Conservation (phyloP, 2,888 invertebrate species). For the Meiosimyza platycephala region DNA sequence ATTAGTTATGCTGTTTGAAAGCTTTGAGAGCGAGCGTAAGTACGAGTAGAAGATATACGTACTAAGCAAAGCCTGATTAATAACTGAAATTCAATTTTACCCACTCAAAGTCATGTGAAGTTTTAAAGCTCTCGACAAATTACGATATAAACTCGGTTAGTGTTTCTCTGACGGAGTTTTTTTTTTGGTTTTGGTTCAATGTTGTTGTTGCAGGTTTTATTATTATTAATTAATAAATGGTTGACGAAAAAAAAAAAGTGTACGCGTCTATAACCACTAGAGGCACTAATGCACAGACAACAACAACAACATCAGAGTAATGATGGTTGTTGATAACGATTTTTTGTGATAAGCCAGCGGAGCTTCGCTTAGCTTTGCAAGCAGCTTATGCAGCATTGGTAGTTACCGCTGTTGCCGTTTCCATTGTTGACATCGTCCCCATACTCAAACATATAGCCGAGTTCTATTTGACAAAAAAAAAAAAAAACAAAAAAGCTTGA, state of each 20-base stretch:
- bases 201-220: slow-evolving; percentile 25
- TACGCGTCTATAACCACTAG: slow-evolving; percentile 14
- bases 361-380: slow-evolving; percentile 41
- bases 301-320: slow-evolving; percentile 8
- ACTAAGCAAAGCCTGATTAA: slow-evolving; percentile 1
- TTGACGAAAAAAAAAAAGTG: slow-evolving; percentile 30
- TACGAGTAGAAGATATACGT: neutral
- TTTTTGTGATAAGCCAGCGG: slow-evolving; percentile 38
- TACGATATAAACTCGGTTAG: slow-evolving; percentile 25
- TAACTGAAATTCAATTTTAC: slow-evolving; percentile 30
- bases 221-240: slow-evolving; percentile 43
- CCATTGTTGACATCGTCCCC: neutral
- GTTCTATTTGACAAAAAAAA: slow-evolving; percentile 23
- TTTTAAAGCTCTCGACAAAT: slow-evolving; percentile 3
- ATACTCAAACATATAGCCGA: slow-evolving; percentile 13
- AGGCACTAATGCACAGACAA: slow-evolving; percentile 29
- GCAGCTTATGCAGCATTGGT: slow-evolving; percentile 30
- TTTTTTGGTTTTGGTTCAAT: slow-evolving; percentile 6
- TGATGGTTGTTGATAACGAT: slow-evolving; percentile 36
- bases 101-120: slow-evolving; percentile 10
- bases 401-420: neutral
- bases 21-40: neutral
- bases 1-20: neutral
- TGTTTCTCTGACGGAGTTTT: slow-evolving; percentile 26
- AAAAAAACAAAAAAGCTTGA: slow-evolving; percentile 23